Evolutionary conservation across 2,113 vertebrate genomes (phyloP), one percentile per base, ranked within the genome.

Genomic region (Hydrochoerus hydrochaeris): DNA sequence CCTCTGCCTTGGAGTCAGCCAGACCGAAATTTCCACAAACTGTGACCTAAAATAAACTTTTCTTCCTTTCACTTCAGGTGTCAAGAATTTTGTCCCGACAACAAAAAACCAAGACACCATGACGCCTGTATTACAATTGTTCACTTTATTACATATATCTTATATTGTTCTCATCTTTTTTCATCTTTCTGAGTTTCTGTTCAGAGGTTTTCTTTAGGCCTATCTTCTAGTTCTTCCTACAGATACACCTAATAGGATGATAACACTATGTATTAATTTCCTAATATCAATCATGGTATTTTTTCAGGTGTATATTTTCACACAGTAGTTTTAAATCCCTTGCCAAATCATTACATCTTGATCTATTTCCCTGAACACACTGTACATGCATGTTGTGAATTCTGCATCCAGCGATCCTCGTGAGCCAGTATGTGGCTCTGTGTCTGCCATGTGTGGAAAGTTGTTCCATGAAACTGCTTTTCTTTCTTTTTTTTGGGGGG

Each of bases 401-500:
- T 49, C 52, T 52, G 24, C 10, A 35, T n/a, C 38, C 92, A 67
- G 54, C 22, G 17, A 57, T 49, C 73, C 49, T 77, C 38, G 60
- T 20, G 7, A 63, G 30, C 75, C 38, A 4, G 7, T 65, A n/a
- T 41, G 44, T 84, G 35, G 32, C 52, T 62, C 26, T 3, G 20
- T 49, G 35, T 58, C 26, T 63, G 46, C 69, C 24, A 14, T 60
- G 41, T n/a, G 3, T 57, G 38, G 22, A 62, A 75, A 73, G 57
- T 35, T 28, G 24, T 58, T 78, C 52, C 38, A 14, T n/a, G 9
- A 52, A 52, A 52, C 49, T 52, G 8, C n/a, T 49, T 60, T 5
- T 75, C 52, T 73, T 46, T 46, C 7, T 46, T 46, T 46, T 46
- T 46, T 46, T 46, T 46, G 98, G 97, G 98, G n/a, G n/a, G n/a